Evolutionary conservation across 1,140 invertebrate genomes (phyloP).

Genomic region (Eupeodes corollae): DNA sequence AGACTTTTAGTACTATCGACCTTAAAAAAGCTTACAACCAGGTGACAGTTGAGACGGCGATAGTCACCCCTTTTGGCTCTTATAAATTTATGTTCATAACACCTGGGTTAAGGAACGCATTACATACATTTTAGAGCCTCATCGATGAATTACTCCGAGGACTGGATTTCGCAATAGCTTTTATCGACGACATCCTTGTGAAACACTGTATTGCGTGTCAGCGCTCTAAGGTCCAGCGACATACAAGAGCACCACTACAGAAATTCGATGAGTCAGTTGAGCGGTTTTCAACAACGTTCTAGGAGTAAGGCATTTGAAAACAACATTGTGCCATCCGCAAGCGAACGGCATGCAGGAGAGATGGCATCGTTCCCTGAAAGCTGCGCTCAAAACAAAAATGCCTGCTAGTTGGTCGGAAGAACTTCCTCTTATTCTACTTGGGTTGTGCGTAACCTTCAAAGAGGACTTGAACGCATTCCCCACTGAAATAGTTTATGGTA

Average conservation of each 20-base stretch:
- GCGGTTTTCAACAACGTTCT: slow-evolving; percentile 10
- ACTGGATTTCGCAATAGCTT: slow-evolving; percentile 25
- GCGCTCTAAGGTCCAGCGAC: background rate
- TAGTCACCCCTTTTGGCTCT: too few species aligned
- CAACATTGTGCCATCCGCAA: slow-evolving; percentile 35
- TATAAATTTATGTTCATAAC: too few species aligned
- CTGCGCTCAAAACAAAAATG: slow-evolving; percentile 13
- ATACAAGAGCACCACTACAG: background rate
- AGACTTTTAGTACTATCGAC: too few species aligned
- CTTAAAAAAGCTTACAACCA: too few species aligned
- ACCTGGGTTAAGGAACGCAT: slow-evolving; percentile 30
- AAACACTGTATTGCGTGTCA: slow-evolving; percentile 4
- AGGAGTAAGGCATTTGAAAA: slow-evolving; percentile 15
- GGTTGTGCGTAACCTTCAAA: slow-evolving; percentile 26
- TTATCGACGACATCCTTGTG: too few species aligned
- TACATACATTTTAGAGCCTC: slow-evolving; percentile 40
- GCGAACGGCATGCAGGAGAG: slow-evolving; percentile 38
- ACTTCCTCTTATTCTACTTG: slow-evolving; percentile 36
- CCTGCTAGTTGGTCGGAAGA: slow-evolving; percentile 22
- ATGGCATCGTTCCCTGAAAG: slow-evolving; percentile 21
- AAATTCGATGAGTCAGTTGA: background rate
- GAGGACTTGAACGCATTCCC: slow-evolving; percentile 25
- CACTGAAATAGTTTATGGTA: too few species aligned
- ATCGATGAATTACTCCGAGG: slow-evolving; percentile 37
- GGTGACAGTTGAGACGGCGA: too few species aligned